Evolutionary conservation across 2,797 vertebrate genomes (phyloP).

Genomic region (Pipistrellus pygmaeus): DNA sequence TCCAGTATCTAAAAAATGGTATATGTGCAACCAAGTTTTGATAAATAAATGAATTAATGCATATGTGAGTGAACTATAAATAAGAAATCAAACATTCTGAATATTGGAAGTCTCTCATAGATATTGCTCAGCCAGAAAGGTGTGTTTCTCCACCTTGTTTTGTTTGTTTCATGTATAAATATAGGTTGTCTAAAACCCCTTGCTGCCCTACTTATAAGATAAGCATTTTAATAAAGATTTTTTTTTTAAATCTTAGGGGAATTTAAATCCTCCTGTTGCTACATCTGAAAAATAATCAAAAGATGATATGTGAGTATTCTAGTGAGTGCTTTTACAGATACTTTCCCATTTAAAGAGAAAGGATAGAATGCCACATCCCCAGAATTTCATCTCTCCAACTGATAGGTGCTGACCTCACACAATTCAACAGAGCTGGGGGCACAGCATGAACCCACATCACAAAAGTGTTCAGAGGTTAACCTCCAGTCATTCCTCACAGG

Average conservation of each 20-base stretch:
- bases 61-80: background rate
- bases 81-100: background rate
- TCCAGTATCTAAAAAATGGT: background rate
- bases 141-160: background rate
- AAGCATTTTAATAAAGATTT: background rate
- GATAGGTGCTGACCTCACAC: background rate
- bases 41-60: background rate
- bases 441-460: background rate
- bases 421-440: background rate
- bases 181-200: background rate
- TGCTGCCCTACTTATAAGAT: background rate
- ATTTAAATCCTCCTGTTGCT: background rate
- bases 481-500: background rate
- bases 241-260: background rate
- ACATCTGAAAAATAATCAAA: conserved; percentile 5
- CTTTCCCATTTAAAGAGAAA: background rate
- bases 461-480: background rate
- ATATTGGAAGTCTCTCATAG: background rate
- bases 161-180: background rate
- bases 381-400: background rate
- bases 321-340: background rate
- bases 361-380: background rate
- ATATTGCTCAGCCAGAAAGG: background rate
- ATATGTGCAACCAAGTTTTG: background rate
- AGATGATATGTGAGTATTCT: background rate